Evolutionary conservation across 2,888 invertebrate genomes (phyloP).

Genomic region (Spilarctia lutea): DNA sequence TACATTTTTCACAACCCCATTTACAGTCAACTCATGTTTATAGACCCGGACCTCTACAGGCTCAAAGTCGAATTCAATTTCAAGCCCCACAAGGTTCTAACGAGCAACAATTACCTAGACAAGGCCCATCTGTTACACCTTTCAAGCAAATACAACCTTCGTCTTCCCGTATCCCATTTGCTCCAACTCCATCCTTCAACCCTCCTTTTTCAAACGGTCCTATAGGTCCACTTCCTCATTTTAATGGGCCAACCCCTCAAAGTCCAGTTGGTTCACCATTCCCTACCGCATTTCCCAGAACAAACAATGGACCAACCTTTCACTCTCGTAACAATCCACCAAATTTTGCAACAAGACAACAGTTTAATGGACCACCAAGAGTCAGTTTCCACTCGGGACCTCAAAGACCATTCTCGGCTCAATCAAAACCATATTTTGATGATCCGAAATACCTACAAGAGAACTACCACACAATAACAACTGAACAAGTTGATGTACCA

Average conservation of each 20-base stretch:
- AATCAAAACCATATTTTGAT: conserved; percentile 77
- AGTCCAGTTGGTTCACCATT: conserved; percentile 71
- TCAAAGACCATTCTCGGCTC: conserved; percentile 84
- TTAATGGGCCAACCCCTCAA: conserved; percentile 68
- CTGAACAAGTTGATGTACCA: conserved; percentile 78
- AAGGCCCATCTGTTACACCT: conserved; percentile 73
- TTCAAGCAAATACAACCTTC: conserved; percentile 70
- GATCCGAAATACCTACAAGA: conserved; percentile 84
- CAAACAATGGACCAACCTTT: conserved; percentile 68
- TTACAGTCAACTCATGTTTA: conserved; percentile 63
- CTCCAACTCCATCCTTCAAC: conserved; percentile 66
- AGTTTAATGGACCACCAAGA: conserved; percentile 78
- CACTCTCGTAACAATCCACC: conserved; percentile 70
- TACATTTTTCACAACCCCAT: conserved; percentile 25
- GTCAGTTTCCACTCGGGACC: conserved; percentile 81
- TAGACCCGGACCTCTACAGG: conserved; percentile 68
- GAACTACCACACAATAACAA: conserved; percentile 84
- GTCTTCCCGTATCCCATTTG: conserved; percentile 70
- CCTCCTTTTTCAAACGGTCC: conserved; percentile 69
- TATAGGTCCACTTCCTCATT: conserved; percentile 66
- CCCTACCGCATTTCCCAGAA: conserved; percentile 71
- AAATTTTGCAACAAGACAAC: conserved; percentile 68
- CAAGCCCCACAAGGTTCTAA: conserved; percentile 76
- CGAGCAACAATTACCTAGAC: conserved; percentile 80
- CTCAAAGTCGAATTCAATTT: conserved; percentile 81